Base-by-base conservation (phyloP, 2,797 vertebrate genomes). In the Parauchenoglanis punctatus region DNA sequence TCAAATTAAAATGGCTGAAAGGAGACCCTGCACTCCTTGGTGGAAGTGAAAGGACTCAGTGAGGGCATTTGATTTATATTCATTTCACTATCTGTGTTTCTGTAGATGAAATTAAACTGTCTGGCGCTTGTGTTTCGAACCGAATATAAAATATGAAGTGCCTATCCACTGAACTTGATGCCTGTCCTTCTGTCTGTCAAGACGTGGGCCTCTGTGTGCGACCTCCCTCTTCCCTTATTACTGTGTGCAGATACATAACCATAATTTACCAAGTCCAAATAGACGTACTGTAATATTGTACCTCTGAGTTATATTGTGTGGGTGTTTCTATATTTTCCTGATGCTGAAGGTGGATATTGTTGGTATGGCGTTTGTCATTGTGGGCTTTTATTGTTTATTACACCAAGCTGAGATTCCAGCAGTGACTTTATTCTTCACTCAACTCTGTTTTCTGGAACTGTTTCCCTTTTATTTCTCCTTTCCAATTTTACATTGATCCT, bases 151-250 rank as follows among this genome's bases (percentile, higher is more conserved):
- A 90, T 90, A 91, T 86, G 46, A 93, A 93, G 90, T 93, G 95
- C 94, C 94, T 35, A 91, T 93, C 94, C 92, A 6, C 89, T 94
- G 87, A 89, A 94, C 94, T 95, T 95, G 95, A 95, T 91, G 87
- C 54, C 85, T 82, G 73, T 87, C 87, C 86, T 89, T 68, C 46
- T 18, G 56, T 80, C 85, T 54, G 46, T 67, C 87, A 67, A 54
- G 54, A 59, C 56, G 56, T 75, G 85, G 80, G 70, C 65, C 44
- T 85, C 25, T 73, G 35, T 86, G 70, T 86, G 80, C 20, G 7
- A 25, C 44, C 82, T 46, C 11, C 75, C 52, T 40, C 54, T 17
- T 78, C 77, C 75, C 83, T 87, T 82, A 28, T 87, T 88, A 35
- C 59, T 83, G 82, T 90, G 83, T 85, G 85, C 54, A 84, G 78